Evolutionary conservation across 2,113 vertebrate species (phyloP).

Genomic region (Archocentrus centrarchus): DNA sequence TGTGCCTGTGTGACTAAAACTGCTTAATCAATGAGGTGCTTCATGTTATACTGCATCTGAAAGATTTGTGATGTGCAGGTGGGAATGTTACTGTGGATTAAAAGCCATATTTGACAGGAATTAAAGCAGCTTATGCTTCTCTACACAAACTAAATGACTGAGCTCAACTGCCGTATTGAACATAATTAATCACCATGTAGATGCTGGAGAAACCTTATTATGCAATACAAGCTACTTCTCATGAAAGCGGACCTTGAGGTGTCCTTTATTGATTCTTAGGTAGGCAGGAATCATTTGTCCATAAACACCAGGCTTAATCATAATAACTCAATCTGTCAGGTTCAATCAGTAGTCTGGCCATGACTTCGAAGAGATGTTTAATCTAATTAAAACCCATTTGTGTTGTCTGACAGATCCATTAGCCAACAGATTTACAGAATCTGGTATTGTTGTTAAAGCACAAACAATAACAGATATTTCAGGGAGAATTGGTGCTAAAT

Average conservation of each 20-base stretch:
- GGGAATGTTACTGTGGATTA: slow-evolving; percentile 32
- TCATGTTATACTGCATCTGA: background rate
- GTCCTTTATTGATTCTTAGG: slow-evolving; percentile 71
- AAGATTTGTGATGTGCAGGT: slow-evolving; percentile 24
- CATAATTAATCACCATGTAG: slow-evolving; percentile 70
- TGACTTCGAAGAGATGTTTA: slow-evolving; percentile 37
- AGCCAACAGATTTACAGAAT: slow-evolving; percentile 55
- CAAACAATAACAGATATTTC: slow-evolving; percentile 58
- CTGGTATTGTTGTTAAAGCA: slow-evolving; percentile 51
- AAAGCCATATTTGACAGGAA: slow-evolving; percentile 42
- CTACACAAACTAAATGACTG: slow-evolving; percentile 59
- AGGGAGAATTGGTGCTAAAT: slow-evolving; percentile 56
- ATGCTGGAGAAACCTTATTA: slow-evolving; percentile 54
- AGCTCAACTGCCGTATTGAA: slow-evolving; percentile 52
- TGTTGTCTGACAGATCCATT: slow-evolving; percentile 58
- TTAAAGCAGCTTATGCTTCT: slow-evolving; percentile 49
- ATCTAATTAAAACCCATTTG: slow-evolving; percentile 67
- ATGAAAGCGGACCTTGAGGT: slow-evolving; percentile 70
- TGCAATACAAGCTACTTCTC: slow-evolving; percentile 53
- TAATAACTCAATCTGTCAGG: slow-evolving; percentile 68
- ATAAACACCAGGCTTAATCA: slow-evolving; percentile 70
- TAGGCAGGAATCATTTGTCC: slow-evolving; percentile 61
- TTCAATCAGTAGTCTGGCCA: slow-evolving; percentile 54
- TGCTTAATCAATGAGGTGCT: slow-evolving; percentile 6
- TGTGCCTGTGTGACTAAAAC: slow-evolving; percentile 22